phyloP scores from a whole-genome alignment of 1,140 invertebrate species.

The Drosophila parvula region DNA sequence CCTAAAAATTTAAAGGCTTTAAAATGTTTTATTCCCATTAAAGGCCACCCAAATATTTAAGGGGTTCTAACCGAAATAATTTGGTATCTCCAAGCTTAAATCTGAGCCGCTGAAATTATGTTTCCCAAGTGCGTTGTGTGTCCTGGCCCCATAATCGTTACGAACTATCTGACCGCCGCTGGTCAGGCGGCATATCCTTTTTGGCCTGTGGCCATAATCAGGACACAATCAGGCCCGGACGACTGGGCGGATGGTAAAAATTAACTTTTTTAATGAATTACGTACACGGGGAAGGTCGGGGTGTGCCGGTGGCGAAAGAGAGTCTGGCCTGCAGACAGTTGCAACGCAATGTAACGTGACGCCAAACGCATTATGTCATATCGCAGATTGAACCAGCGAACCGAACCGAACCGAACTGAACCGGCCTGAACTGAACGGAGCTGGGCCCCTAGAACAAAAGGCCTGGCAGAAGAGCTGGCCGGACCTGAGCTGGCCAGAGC shows the following conservation, averaged over 20 bases:
- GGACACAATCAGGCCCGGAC: constrained; percentile 69
- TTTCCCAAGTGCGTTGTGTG: constrained; percentile 52
- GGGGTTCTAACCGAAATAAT: background rate
- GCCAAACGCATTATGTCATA: constrained; percentile 81
- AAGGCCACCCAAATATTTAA: background rate
- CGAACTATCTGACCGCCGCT: constrained; percentile 56
- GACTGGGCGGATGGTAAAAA: constrained; percentile 71
- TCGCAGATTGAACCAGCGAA: constrained; percentile 78
- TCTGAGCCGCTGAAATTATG: constrained; percentile 44
- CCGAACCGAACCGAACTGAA: constrained; percentile 51
- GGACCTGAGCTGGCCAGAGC: constrained; percentile 5
- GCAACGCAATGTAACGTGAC: constrained; percentile 74
- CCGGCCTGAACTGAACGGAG: constrained; percentile 37
- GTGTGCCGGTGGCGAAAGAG: background rate
- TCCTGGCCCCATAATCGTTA: constrained; percentile 51
- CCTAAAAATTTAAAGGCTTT: background rate
- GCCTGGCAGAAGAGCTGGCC: constrained; percentile 9
- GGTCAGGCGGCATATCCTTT: constrained; percentile 65
- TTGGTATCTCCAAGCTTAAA: constrained; percentile 27
- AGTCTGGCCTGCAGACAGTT: constrained; percentile 27
- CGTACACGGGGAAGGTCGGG: constrained; percentile 18
- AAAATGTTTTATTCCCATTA: background rate
- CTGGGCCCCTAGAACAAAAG: constrained; percentile 74
- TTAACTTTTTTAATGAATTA: constrained; percentile 82
- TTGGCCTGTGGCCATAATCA: constrained; percentile 68